Conservation (phyloP, 1,140 invertebrate species). For the Monochamus saltuarius region DNA sequence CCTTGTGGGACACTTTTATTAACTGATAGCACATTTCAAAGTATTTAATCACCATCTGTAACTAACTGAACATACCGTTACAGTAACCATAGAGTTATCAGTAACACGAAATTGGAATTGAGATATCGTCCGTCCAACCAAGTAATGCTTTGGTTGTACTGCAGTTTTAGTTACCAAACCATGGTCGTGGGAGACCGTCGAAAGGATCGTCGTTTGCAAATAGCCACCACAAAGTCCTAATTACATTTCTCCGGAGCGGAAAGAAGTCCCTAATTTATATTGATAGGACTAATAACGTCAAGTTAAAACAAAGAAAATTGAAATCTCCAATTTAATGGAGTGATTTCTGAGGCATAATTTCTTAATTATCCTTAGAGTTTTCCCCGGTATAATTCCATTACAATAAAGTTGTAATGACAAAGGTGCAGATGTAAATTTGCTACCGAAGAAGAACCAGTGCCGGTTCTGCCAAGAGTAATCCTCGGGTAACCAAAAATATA, state of each 20-base stretch:
- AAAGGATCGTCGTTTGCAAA: background rate
- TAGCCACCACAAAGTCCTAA: background rate
- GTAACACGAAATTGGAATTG: no score
- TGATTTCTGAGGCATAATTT: constrained; percentile 16
- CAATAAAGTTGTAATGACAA: constrained; percentile 23
- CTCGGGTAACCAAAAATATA: no score
- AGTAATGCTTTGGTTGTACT: no score
- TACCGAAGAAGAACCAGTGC: background rate
- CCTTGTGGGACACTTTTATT: no score
- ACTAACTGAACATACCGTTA: no score
- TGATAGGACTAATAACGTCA: no score
- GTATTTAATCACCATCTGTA: no score
- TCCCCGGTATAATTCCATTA: constrained; percentile 10
- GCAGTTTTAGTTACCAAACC: no score
- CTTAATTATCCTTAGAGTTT: constrained; percentile 15
- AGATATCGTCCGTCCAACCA: no score
- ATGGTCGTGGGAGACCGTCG: background rate
- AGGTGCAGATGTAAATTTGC: constrained; percentile 15
- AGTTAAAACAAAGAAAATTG: constrained; percentile 7
- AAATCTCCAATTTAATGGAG: constrained; percentile 7
- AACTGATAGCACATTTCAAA: no score
- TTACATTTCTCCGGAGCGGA: background rate
- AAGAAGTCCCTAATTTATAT: constrained; percentile 8
- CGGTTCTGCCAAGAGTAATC: no score
- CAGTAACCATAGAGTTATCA: no score